A percentile compares a stretch with the other conserved stretches of the same genome.
phyloP scores from a whole-genome alignment of 2,797 vertebrate species.

The Alosa sapidissima region DNA sequence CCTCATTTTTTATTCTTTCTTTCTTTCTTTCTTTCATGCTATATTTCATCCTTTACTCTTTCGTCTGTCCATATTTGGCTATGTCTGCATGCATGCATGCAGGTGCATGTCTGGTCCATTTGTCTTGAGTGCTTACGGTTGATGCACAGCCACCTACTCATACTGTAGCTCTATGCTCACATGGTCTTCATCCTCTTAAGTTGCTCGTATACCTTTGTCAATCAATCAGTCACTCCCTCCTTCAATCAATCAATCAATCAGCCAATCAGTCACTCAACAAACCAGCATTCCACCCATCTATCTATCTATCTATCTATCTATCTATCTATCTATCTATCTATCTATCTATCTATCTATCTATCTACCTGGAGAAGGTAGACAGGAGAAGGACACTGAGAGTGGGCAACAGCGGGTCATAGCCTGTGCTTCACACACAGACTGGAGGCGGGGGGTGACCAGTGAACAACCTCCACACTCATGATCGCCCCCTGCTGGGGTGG shows the following conservation, averaged over 20 bases:
- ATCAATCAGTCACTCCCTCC: too few species aligned
- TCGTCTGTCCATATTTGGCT: background rate
- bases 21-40: background rate
- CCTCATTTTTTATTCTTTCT: background rate
- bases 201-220: too few species aligned
- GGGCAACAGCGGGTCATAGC: background rate
- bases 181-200: too few species aligned
- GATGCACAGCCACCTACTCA: background rate
- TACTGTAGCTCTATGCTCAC: background rate
- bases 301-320: background rate
- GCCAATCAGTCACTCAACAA: too few species aligned
- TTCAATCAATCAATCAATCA: too few species aligned
- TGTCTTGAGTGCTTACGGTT: background rate
- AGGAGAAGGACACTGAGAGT: background rate
- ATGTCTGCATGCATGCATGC: background rate
- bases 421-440: background rate
- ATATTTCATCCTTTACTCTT: background rate
- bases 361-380: background rate
- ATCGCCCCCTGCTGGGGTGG: background rate
- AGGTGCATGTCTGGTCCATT: background rate
- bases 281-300: background rate
- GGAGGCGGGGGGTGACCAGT: background rate
- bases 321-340: background rate
- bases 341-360: background rate
- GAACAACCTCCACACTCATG: constrained; percentile 8